Conservation (phyloP, 1,140 invertebrate species). For the Drosophila aff. region DNA sequence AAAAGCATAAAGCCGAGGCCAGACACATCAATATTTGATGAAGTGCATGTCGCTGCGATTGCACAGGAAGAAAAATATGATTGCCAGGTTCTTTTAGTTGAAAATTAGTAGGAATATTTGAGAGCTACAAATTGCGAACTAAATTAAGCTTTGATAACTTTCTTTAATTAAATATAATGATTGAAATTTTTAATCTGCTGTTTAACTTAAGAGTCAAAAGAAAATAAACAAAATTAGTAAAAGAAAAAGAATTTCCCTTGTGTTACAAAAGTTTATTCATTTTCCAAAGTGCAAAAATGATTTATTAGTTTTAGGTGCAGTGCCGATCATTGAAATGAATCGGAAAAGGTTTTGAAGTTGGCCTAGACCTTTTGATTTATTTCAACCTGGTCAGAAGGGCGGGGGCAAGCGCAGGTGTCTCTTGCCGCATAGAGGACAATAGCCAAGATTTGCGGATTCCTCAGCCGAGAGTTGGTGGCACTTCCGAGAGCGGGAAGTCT, state of each 20-base stretch:
- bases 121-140: not conserved
- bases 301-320: not conserved
- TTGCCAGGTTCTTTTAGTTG: not conserved
- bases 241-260: not conserved
- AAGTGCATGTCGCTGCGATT: slow-evolving; percentile 49
- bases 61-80: slow-evolving; percentile 12
- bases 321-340: slow-evolving; percentile 2
- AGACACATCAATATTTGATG: slow-evolving; percentile 72
- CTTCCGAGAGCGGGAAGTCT: not conserved
- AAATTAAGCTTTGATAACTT: not conserved
- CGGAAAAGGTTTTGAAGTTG: not conserved
- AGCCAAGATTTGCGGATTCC: not conserved
- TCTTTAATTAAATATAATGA: not conserved
- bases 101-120: not conserved
- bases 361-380: slow-evolving; percentile 21
- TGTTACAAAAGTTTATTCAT: not conserved
- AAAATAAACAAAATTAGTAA: not conserved
- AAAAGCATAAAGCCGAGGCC: slow-evolving; percentile 21
- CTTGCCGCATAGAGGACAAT: slow-evolving; percentile 21
- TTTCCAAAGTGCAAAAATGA: not conserved
- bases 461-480: not conserved
- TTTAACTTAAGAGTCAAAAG: too few relatives aligned
- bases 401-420: slow-evolving; percentile 31
- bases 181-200: not conserved
- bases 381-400: slow-evolving; percentile 9